Conservation (phyloP, 64 coral and sea anemone genomes). For the Exaiptasia diaphana region DNA sequence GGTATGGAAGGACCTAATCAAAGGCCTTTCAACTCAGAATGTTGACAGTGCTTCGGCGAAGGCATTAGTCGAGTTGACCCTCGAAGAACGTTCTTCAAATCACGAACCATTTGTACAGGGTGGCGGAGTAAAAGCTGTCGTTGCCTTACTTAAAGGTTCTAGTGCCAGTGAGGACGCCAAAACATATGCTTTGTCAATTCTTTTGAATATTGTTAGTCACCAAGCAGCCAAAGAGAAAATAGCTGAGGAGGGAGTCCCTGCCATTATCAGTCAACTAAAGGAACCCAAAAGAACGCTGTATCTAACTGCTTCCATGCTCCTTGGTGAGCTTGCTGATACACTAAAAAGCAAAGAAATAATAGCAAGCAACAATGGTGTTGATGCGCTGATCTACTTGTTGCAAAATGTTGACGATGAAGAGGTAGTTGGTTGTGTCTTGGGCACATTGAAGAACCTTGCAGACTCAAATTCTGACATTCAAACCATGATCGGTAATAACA, state of each 20-base stretch:
- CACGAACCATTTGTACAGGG: slow-evolving; percentile 54
- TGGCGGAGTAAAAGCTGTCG: slow-evolving; percentile 47
- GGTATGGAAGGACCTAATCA: slow-evolving; percentile 69
- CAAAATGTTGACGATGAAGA: slow-evolving; percentile 74
- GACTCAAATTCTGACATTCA: slow-evolving; percentile 77
- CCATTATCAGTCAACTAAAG: slow-evolving; percentile 52
- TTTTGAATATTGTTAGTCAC: slow-evolving; percentile 63
- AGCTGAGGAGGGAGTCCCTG: slow-evolving; percentile 20
- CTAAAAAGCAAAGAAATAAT: slow-evolving; percentile 65
- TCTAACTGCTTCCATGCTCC: slow-evolving; percentile 57
- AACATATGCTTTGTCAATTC: slow-evolving; percentile 40
- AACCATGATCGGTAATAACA: slow-evolving; percentile 68
- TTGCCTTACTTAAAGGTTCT: slow-evolving; percentile 50
- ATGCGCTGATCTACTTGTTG: slow-evolving; percentile 57
- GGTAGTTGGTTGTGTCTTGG: slow-evolving; percentile 61
- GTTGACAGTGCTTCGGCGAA: slow-evolving; percentile 59
- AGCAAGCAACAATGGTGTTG: slow-evolving; percentile 69
- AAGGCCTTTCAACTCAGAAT: slow-evolving; percentile 34
- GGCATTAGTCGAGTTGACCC: slow-evolving; percentile 64
- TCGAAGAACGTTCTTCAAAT: slow-evolving; percentile 4
- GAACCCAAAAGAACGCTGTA: slow-evolving; percentile 62
- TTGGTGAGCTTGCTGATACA: slow-evolving; percentile 49
- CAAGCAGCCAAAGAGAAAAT: slow-evolving; percentile 44
- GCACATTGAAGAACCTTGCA: slow-evolving; percentile 56
- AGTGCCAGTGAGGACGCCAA: slow-evolving; percentile 63